A percentile compares a stretch with the other conserved stretches of the same genome.
Evolutionary conservation across 2,888 invertebrate species (phyloP).

Genomic region (Eristalis tenax): DNA sequence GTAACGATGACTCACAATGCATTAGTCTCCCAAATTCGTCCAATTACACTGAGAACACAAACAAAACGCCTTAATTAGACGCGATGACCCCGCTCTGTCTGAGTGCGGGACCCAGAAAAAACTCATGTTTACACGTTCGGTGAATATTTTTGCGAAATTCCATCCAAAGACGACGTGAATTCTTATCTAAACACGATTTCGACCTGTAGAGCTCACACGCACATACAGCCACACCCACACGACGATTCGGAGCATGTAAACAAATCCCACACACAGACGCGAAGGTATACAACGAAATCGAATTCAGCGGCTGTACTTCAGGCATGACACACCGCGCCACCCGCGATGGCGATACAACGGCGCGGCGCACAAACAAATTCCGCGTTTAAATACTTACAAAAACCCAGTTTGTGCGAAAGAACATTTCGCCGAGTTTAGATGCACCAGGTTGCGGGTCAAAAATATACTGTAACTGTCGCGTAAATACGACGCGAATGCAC

Average conservation of each 20-base stretch:
- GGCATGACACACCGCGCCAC: background rate
- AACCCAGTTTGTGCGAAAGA: conserved; percentile 78
- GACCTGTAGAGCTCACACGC: conserved; percentile 37
- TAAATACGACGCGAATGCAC: conserved; percentile 2
- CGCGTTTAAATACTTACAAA: conserved; percentile 77
- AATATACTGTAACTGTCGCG: conserved; percentile 18
- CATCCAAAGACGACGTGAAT: conserved; percentile 6
- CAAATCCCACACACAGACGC: conserved; percentile 4
- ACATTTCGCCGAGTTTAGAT: conserved; percentile 73
- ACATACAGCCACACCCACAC: conserved; percentile 3
- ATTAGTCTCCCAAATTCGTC: background rate
- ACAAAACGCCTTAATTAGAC: conserved; percentile 3
- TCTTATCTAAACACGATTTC: conserved; percentile 32
- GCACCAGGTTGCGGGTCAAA: conserved; percentile 1
- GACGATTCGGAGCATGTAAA: conserved; percentile 27
- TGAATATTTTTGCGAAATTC: background rate
- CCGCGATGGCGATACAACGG: background rate
- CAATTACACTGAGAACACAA: background rate
- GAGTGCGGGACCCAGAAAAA: background rate
- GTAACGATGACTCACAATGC: background rate
- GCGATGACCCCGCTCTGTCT: background rate
- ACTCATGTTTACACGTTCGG: background rate
- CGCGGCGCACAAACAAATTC: background rate
- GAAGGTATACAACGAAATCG: background rate
- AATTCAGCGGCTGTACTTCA: background rate